Base-by-base conservation (phyloP, 1,140 invertebrate species). In the Schlechtendalia chinensis region DNA sequence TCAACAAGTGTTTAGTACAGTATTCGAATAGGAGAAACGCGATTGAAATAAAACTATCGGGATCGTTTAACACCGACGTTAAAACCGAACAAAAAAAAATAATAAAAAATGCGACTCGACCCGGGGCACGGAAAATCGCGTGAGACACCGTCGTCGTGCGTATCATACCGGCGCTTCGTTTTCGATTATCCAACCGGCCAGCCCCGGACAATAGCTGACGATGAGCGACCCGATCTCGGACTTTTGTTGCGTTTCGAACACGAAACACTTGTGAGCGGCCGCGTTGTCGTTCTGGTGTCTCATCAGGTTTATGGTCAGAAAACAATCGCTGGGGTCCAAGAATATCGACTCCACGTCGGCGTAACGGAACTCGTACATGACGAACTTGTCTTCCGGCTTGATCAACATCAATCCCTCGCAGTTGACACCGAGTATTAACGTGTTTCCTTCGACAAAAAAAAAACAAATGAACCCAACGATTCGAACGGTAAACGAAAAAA, bases 191-290 rank as follows among this genome's bases (percentile, higher is more conserved):
- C 95, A 96, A 50, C 91, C 91, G 8, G 93, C 93, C 58, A 97
- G 87, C 16, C 90, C 87, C 0, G 95, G 94, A 83, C 91, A 96
- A 85, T 98, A 98, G 58, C 94, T 95, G 4, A 95, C 93, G 83
- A 97, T 96, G 29, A 98, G 86, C 84, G 94, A 94, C 8, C 95
- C 96, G 81, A 97, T 96, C 87, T 97, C 95, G 82, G 91, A 89
- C 85, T 97, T 97, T 84, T 95, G 93, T 16, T 88, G 85, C 1
- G 95, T 96, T 86, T 97, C 96, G 85, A 98, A 96, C 19, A 97
- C 95, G 86, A 96, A 96, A 87, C 95, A 97, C 83, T 94, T 94
- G 61, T 89, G 89, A 22, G 82, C 83, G 0, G 61, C 47, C 1
- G 72, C 72, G 27, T 82, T 83, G 58, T 84, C 82, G 22, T 83